A percentile compares a stretch with the other conserved stretches of the same genome.
These are phyloP conservation scores for Pelvicachromis taeniatus DNA, from an alignment of 2,113 vertebrate species.

Conservation along the genomic window DNA sequence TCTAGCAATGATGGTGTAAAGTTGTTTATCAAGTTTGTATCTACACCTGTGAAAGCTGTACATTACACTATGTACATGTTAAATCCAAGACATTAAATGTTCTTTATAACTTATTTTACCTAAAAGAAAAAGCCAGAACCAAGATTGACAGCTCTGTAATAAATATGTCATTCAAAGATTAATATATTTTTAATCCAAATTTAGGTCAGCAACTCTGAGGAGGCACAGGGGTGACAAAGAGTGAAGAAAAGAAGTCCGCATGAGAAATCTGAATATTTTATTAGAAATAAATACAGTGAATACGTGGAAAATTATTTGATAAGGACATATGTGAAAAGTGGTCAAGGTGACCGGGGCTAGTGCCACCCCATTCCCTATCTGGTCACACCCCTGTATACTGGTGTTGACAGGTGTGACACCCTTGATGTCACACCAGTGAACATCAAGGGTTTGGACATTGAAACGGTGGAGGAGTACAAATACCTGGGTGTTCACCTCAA, in stretches of 20 bases:
- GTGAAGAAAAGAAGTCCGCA: neutral
- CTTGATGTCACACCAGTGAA: too few relatives aligned
- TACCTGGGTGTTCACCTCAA: too few relatives aligned
- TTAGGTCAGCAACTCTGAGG: neutral
- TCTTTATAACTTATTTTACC: neutral
- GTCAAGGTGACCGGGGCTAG: neutral
- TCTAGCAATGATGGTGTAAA: neutral
- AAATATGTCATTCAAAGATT: neutral
- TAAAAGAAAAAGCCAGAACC: neutral
- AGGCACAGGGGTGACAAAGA: neutral
- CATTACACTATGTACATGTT: neutral
- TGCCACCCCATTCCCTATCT: neutral
- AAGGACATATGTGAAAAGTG: neutral
- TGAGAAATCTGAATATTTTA: rapidly evolving
- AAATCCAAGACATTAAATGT: neutral
- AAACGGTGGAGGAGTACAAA: too few relatives aligned
- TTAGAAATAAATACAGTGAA: neutral
- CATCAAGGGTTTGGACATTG: too few relatives aligned
- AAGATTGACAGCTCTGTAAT: neutral
- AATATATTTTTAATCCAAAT: neutral
- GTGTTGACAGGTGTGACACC: too few relatives aligned
- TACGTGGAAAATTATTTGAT: neutral
- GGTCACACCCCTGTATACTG: neutral
- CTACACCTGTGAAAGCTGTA: neutral
- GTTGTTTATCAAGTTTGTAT: neutral